Percentiles rank a stretch among this genome's conserved stretches.
Evolutionary conservation across 2,113 vertebrate species (phyloP).

Genomic region (Suricata suricatta): DNA sequence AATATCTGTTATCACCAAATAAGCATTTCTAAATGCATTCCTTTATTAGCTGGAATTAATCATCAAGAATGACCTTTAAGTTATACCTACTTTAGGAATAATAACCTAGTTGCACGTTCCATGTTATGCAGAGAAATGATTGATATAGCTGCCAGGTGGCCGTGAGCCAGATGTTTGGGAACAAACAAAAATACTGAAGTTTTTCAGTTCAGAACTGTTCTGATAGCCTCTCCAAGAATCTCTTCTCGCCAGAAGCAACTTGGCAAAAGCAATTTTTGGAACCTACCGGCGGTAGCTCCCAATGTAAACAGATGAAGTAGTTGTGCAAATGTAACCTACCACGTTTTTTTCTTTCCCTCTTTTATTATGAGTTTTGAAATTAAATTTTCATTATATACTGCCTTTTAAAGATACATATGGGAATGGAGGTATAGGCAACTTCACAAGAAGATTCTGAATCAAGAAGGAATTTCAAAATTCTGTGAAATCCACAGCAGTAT

Average conservation of each 20-base stretch:
- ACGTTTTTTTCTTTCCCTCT: neutral
- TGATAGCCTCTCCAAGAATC: neutral
- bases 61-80: neutral
- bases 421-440: neutral
- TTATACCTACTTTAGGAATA: neutral
- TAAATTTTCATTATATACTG: neutral
- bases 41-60: neutral
- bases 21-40: neutral
- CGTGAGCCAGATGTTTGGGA: constrained; percentile 11
- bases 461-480: neutral
- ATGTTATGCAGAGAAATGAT: neutral
- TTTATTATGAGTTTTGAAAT: constrained; percentile 1
- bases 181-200: constrained; percentile 26
- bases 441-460: neutral
- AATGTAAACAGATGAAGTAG: constrained; percentile 11
- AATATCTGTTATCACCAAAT: neutral
- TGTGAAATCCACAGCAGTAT: neutral
- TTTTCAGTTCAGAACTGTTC: neutral
- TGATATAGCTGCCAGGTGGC: constrained; percentile 21
- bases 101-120: neutral
- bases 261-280: neutral
- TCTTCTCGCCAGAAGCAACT: neutral
- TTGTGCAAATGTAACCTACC: neutral
- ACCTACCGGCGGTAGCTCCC: neutral
- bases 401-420: neutral